phyloP scores from a whole-genome alignment of 2,888 invertebrate species.

The Trichopoda pennipes region DNA sequence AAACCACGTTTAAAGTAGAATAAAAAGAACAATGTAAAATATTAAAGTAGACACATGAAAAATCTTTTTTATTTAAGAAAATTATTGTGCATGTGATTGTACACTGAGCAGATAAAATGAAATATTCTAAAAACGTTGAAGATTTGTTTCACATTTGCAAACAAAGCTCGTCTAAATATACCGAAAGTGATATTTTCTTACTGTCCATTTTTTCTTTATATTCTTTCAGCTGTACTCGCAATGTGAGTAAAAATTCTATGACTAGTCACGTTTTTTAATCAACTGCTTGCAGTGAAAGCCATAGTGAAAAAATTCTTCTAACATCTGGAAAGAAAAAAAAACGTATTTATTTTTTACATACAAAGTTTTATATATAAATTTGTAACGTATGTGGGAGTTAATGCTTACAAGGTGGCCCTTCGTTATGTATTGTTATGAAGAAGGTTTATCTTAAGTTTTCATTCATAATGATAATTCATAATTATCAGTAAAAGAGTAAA shows the following conservation, averaged over 20 bases:
- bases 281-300: constrained; percentile 20
- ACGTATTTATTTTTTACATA: constrained; percentile 49
- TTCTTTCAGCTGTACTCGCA: neutral
- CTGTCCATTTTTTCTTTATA: neutral
- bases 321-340: constrained; percentile 42
- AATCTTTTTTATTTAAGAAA: constrained; percentile 32
- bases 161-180: neutral
- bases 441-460: too few species aligned
- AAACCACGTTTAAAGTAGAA: constrained; percentile 26
- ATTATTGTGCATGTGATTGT: constrained; percentile 12
- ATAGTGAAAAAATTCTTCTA: constrained; percentile 52
- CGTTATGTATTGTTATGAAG: too few species aligned
- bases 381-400: constrained; percentile 25
- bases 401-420: too few species aligned
- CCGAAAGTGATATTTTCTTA: neutral
- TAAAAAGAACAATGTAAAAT: neutral
- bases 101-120: constrained; percentile 9
- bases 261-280: constrained; percentile 21
- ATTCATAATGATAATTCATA: too few species aligned
- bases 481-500: too few species aligned
- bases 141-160: neutral
- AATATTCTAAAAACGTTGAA: constrained; percentile 4
- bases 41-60: neutral
- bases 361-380: constrained; percentile 32
- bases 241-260: neutral